These are phyloP conservation scores for Hydractinia echinata DNA, from an alignment of 30 jellyfish, hydroid and myxozoan species.

Conservation along the genomic window DNA sequence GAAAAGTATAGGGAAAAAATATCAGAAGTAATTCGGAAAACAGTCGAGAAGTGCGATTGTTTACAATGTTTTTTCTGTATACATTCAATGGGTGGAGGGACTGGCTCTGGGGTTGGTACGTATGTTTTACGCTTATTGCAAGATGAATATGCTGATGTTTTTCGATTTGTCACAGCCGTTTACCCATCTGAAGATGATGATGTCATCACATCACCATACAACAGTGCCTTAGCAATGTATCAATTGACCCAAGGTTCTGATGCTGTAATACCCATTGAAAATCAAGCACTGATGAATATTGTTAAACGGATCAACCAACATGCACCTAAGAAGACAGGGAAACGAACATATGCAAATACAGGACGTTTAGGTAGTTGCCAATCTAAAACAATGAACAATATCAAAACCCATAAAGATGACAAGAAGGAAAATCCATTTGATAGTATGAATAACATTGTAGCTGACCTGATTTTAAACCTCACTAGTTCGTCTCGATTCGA, in stretches of 20 bases:
- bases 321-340: slow-evolving; percentile 1
- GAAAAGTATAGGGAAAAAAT: slow-evolving; percentile 63
- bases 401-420: neutral
- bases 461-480: slow-evolving; percentile 60
- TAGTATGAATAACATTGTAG: slow-evolving; percentile 75
- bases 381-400: neutral
- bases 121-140: slow-evolving; percentile 61
- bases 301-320: slow-evolving; percentile 31
- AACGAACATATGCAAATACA: neutral
- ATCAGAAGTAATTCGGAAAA: slow-evolving; percentile 53
- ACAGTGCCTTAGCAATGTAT: slow-evolving; percentile 79
- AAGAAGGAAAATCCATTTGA: slow-evolving; percentile 67
- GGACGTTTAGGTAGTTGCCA: neutral
- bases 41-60: slow-evolving; percentile 89
- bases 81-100: slow-evolving; percentile 98
- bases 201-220: slow-evolving; percentile 93
- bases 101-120: slow-evolving; percentile 97
- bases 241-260: slow-evolving; percentile 81
- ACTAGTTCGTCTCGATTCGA: slow-evolving; percentile 91
- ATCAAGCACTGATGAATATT: slow-evolving; percentile 80
- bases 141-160: slow-evolving; percentile 86
- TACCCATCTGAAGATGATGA: slow-evolving; percentile 92
- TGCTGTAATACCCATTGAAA: slow-evolving; percentile 79
- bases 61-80: slow-evolving; percentile 85
- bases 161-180: slow-evolving; percentile 73